These are phyloP conservation scores for Pristionchus entomophagus DNA, from an alignment of 2,888 invertebrate species.

Conservation along the genomic window DNA sequence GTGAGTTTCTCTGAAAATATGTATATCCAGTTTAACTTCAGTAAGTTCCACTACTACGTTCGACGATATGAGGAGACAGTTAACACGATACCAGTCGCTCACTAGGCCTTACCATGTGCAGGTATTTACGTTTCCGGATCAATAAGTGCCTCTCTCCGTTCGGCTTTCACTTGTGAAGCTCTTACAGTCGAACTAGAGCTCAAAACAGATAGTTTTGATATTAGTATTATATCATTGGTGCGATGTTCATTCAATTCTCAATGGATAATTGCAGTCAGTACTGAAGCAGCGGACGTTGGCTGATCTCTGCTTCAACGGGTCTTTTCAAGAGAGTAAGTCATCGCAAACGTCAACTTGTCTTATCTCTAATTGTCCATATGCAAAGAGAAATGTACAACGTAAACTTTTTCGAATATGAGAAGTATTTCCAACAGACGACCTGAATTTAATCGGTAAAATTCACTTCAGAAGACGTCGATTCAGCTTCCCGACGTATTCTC, in stretches of 20 bases:
- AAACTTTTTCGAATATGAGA: not conserved
- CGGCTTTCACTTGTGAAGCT: too few species aligned
- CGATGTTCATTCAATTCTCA: not conserved
- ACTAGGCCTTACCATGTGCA: constrained; percentile 12
- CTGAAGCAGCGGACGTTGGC: not conserved
- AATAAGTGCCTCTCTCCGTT: too few species aligned
- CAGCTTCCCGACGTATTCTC: not conserved
- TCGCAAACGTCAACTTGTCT: not conserved
- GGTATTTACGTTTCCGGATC: not conserved
- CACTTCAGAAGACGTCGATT: constrained; percentile 30
- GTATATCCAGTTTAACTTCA: too few species aligned
- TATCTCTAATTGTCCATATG: too few species aligned
- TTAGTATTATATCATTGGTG: too few species aligned
- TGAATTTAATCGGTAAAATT: too few species aligned
- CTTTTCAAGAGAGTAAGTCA: not conserved
- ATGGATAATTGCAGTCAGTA: not conserved
- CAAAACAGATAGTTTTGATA: too few species aligned
- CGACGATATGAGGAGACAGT: not conserved
- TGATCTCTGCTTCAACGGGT: constrained; percentile 8
- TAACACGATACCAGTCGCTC: not conserved
- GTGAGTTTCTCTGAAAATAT: constrained; percentile 1
- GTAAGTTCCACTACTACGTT: not conserved
- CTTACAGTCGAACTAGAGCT: not conserved
- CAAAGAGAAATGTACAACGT: not conserved
- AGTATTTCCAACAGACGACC: too few species aligned